Conservation (phyloP, 2,797 vertebrate species). For the Poecilia gillii region DNA sequence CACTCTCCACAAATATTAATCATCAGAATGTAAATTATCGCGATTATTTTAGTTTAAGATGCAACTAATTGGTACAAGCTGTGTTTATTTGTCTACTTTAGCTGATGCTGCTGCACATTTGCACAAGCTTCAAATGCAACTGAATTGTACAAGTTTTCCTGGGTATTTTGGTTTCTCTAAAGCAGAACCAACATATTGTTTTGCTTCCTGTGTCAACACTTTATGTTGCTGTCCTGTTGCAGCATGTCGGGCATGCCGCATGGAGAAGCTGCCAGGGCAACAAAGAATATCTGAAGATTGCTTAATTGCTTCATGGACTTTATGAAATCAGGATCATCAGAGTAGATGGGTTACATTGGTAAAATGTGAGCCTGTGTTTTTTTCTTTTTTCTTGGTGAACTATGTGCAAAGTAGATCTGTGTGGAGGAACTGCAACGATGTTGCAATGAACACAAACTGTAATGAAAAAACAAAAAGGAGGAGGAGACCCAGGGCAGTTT, state of each 20-base stretch:
- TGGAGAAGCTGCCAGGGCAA: neutral
- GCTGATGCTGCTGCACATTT: slow-evolving; percentile 55
- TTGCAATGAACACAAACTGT: neutral
- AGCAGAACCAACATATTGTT: neutral
- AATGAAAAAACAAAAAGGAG: neutral
- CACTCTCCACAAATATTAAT: no score
- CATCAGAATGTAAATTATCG: no score
- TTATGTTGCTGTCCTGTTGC: neutral
- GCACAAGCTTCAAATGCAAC: slow-evolving; percentile 47
- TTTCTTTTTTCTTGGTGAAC: neutral
- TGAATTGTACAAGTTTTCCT: slow-evolving; percentile 33
- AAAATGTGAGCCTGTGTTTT: neutral
- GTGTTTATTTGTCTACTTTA: slow-evolving; percentile 51
- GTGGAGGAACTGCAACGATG: neutral
- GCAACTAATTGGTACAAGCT: no score
- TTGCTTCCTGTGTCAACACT: neutral
- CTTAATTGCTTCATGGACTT: neutral
- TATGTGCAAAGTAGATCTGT: neutral
- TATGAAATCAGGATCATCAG: neutral
- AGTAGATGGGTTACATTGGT: neutral
- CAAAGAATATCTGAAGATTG: neutral
- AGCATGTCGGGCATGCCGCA: neutral
- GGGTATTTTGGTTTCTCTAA: slow-evolving; percentile 5
- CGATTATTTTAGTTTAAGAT: no score
- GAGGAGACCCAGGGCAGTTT: slow-evolving; percentile 24